Base-by-base conservation (phyloP, 2,797 vertebrate genomes). In the Hapalemur alaotrensis region DNA sequence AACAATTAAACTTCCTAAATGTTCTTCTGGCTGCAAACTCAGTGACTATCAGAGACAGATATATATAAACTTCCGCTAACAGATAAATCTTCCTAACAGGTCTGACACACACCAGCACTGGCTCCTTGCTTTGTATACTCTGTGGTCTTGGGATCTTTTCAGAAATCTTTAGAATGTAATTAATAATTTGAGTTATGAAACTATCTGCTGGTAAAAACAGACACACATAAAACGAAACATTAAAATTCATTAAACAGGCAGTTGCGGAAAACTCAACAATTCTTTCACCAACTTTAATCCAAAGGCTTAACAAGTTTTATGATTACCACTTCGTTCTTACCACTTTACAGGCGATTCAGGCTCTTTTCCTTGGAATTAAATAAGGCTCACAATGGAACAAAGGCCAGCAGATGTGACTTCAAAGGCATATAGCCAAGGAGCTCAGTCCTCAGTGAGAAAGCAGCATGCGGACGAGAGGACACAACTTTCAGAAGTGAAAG, bases 381-480 rank as follows among this genome's bases (percentile, higher is more conserved):
- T 25, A 38, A 89, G 5, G 23, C 54, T 95, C 61, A 14, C 75
- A 28, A 10, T 0, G 88, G 73, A 90, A 93, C 32, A 7, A 32
- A 63, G 17, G 13, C 35, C 23, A 20, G 50, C 48, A 52, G 23
- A 22, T 11, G 25, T 7, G 22, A 43, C 7, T 46, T 90, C 61
- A 82, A 83, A 82, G 38, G 15, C 22, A 43, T 3, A 14, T 11
- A 18, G 20, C 41, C 23, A 7, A 38, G 46, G 43, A 61, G 38
- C 25, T 23, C 0, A 0, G 46, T 52, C 52, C 35, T 83, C 50
- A 4, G 0, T 0, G 1, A 35, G 48, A 87, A 61, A 72, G 17
- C 7, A n/a, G 35, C 41, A 2, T 0, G 17, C 54, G 76, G 25
- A 41, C 2, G 8, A 54, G 35, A 59, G 18, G 23, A 54, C 25